Base-by-base conservation (phyloP, 2,113 vertebrate species). In the Coracopsis vasa region DNA sequence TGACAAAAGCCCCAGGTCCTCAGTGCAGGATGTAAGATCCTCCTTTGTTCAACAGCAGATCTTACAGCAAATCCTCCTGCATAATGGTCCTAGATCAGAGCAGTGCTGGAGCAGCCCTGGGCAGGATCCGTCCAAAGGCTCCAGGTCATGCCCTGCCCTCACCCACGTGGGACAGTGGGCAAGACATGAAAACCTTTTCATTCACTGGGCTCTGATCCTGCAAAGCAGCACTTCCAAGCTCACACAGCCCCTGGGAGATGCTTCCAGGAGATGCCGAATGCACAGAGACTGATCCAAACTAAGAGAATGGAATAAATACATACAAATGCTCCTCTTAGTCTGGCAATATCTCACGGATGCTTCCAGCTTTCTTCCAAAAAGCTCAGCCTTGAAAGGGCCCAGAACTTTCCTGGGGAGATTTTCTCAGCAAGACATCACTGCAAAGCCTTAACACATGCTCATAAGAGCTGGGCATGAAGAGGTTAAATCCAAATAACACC, bases 371-470 rank as follows among this genome's bases (percentile, higher is more conserved):
- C 58, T 61, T 50, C n/a, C 60, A 39, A 48, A 80, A 66, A 94
- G 2, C 44, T 79, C 73, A 69, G 42, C 79, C 23, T 56, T 9
- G 2, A 56, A 72, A 85, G 13, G 7, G 13, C 73, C 13, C 77
- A 42, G 87, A 33, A 64, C n/a, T 70, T 25, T 66, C 60, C 45
- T 7, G 41, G 45, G n/a, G 65, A 44, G 41, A 35, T 90, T 79
- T 90, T 53, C 56, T 39, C 61, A 79, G 54, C 54, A 15, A 56
- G 88, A 61, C 4, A 2, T 0, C 4, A 78, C 60, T 0, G 0
- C 41, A 78, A 71, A 82, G 11, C 35, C 66, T 75, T 64, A 25
- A 29, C 1, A 0, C 0, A 3, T 7, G 25, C 20, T 66, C 0
- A 0, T 6, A 28, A 80, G 48, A 44, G 71, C 81, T 39, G 74